These are phyloP conservation scores for Lagenorhynchus albirostris DNA, from an alignment of 2,113 vertebrate genomes.

Conservation along the genomic window DNA sequence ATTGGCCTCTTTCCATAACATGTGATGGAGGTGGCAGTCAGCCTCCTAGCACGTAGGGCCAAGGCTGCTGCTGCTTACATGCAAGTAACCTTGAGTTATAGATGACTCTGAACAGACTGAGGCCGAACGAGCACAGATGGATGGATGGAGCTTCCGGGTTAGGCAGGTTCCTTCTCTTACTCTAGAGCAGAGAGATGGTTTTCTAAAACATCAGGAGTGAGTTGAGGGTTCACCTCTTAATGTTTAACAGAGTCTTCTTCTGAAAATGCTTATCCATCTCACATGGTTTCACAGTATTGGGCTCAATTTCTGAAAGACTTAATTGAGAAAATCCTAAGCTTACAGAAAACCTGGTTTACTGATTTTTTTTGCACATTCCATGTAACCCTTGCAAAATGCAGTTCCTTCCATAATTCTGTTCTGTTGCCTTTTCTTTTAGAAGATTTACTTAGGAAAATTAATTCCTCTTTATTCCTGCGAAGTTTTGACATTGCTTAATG, in stretches of 20 bases:
- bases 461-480: conserved; percentile 34
- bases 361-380: conserved; percentile 46
- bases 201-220: conserved; percentile 2
- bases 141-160: neutral
- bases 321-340: conserved; percentile 29
- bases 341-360: conserved; percentile 52
- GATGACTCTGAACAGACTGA: neutral
- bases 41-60: neutral
- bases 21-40: neutral
- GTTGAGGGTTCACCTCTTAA: neutral
- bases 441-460: conserved; percentile 49
- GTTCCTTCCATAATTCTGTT: conserved; percentile 46
- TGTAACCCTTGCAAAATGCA: conserved; percentile 40
- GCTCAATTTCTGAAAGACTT: conserved; percentile 36
- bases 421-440: conserved; percentile 36
- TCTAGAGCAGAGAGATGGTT: conserved; percentile 8
- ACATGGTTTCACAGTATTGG: conserved; percentile 39
- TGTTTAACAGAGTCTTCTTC: conserved; percentile 10
- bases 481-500: conserved; percentile 57
- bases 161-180: neutral
- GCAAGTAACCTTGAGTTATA: neutral
- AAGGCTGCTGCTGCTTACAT: neutral
- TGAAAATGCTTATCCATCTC: neutral
- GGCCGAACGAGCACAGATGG: neutral
- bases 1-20: neutral